These are phyloP conservation scores for Oreochromis tanganicae DNA, from an alignment of 2,113 vertebrate species.

Conservation along the genomic window DNA sequence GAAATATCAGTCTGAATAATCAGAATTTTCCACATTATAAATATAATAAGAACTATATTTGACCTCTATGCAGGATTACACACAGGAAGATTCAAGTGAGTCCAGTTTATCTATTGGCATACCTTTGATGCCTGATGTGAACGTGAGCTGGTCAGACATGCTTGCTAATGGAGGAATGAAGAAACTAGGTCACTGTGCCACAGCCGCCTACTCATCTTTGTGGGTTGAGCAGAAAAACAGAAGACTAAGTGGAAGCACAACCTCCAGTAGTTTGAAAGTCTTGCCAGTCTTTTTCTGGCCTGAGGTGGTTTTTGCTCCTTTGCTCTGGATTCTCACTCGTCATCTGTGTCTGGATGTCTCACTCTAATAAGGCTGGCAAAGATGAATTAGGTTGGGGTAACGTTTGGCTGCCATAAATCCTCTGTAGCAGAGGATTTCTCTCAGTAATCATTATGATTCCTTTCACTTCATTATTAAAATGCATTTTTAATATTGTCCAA, in stretches of 20 bases:
- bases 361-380: background rate
- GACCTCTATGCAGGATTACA: background rate
- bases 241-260: constrained; percentile 11
- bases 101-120: background rate
- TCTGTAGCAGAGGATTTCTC: background rate
- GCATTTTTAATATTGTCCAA: background rate
- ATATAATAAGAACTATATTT: background rate
- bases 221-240: constrained; percentile 8
- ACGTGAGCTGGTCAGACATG: background rate
- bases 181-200: constrained; percentile 48
- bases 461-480: background rate
- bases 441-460: background rate
- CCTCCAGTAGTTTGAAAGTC: background rate
- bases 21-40: background rate
- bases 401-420: background rate
- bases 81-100: background rate
- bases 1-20: background rate
- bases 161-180: background rate
- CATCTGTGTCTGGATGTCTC: background rate
- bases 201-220: constrained; percentile 7
- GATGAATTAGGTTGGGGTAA: background rate
- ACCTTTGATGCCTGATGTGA: background rate
- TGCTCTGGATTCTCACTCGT: background rate
- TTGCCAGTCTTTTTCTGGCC: constrained; percentile 9
- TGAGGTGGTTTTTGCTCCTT: constrained; percentile 6